Conservation (phyloP, 1,140 invertebrate genomes). For the Oscheius sp. region DNA sequence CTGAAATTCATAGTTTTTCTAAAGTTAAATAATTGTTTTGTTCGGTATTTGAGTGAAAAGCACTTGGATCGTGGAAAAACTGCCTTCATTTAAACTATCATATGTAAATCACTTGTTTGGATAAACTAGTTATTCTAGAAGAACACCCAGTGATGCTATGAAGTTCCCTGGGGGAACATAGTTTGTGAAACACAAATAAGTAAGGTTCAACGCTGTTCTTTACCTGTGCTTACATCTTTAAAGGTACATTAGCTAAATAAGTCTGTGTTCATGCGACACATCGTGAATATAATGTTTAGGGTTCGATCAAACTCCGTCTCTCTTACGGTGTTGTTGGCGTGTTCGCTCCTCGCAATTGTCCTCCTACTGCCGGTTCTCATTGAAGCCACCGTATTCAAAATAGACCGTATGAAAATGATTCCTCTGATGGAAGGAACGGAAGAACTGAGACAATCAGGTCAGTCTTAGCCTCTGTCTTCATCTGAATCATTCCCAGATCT, state of each 20-base stretch:
- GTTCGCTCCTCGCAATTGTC: conserved; percentile 50
- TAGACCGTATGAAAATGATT: conserved; percentile 50
- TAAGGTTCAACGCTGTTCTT: conserved; percentile 35
- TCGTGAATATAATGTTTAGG: conserved; percentile 39
- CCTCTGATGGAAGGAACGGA: conserved; percentile 38
- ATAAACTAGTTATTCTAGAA: too few species aligned
- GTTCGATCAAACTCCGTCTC: conserved; percentile 54
- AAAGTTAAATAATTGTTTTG: too few species aligned
- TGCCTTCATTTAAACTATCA: too few species aligned
- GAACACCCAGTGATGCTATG: too few species aligned
- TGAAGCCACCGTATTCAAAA: conserved; percentile 51
- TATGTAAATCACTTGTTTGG: too few species aligned
- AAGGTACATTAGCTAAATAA: conserved; percentile 53
- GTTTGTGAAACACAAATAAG: too few species aligned
- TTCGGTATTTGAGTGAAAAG: too few species aligned
- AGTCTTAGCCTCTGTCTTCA: neutral
- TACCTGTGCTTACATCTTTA: conserved; percentile 47
- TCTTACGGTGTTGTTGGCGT: conserved; percentile 48
- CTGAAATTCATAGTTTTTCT: too few species aligned
- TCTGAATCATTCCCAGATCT: conserved; percentile 26
- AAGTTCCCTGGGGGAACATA: too few species aligned
- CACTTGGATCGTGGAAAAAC: too few species aligned
- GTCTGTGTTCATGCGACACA: neutral
- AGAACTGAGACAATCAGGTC: conserved; percentile 36
- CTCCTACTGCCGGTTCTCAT: conserved; percentile 52